These are phyloP conservation scores for Gnathonemus longibarbis DNA, from an alignment of 2,113 vertebrate genomes.

Conservation along the genomic window DNA sequence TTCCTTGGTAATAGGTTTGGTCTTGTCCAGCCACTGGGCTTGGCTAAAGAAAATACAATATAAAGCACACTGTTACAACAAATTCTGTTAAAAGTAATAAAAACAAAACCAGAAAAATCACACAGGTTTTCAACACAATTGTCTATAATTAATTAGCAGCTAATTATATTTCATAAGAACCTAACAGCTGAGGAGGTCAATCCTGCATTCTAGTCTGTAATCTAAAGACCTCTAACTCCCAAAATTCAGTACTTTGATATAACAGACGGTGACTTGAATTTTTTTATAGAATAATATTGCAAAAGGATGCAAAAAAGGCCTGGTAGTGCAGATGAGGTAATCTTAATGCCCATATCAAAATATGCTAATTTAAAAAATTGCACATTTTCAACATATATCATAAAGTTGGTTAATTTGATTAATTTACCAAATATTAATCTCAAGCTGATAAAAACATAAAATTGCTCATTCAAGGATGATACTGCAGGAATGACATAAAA, in stretches of 20 bases:
- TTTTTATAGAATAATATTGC: neutral
- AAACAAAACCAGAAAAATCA: neutral
- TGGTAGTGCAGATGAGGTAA: neutral
- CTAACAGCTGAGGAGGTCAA: neutral
- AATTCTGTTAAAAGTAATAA: neutral
- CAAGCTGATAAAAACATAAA: neutral
- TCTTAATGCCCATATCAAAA: neutral
- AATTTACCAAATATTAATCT: neutral
- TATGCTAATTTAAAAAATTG: neutral
- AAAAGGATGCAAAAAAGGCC: neutral
- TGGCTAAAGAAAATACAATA: conserved; percentile 48
- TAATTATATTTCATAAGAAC: neutral
- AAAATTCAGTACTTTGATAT: neutral
- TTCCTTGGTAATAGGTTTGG: conserved; percentile 88
- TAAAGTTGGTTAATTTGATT: neutral
- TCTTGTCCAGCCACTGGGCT: conserved; percentile 65
- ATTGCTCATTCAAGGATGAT: neutral
- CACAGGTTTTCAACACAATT: neutral
- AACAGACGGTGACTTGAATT: neutral
- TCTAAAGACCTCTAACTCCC: neutral
- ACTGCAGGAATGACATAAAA: neutral
- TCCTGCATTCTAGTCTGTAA: neutral
- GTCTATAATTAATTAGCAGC: neutral
- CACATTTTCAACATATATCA: neutral
- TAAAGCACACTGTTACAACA: neutral